phyloP scores from a whole-genome alignment of 2,888 invertebrate species.

The Parapristionchus giblindavisi region DNA sequence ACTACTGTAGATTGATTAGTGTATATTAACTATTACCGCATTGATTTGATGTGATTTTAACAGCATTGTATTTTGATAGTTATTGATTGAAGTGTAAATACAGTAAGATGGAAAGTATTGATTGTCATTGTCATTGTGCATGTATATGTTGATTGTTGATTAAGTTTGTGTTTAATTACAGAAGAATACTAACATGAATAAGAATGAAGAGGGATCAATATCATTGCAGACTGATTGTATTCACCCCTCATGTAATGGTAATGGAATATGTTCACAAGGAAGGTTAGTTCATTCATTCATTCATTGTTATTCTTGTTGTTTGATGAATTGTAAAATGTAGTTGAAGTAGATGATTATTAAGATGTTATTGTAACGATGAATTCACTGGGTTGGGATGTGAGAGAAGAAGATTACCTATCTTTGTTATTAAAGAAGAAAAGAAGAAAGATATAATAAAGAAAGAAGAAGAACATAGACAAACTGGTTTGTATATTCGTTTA shows the following conservation, averaged over 20 bases:
- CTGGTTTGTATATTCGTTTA: no score
- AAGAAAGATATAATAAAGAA: slow-evolving; percentile 74
- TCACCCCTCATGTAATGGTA: slow-evolving; percentile 89
- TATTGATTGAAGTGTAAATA: background rate
- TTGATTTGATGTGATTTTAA: no score
- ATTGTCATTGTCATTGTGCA: slow-evolving; percentile 10
- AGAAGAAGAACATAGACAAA: slow-evolving; percentile 82
- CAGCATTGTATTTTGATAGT: no score
- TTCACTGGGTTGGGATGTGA: background rate
- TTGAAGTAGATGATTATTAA: background rate
- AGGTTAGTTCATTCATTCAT: background rate
- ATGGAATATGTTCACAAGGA: slow-evolving; percentile 93
- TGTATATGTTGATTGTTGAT: background rate
- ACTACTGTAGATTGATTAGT: no score
- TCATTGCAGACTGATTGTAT: slow-evolving; percentile 46
- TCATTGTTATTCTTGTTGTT: background rate
- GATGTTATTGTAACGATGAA: background rate
- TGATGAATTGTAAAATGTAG: background rate
- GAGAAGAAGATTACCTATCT: background rate
- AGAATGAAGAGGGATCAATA: background rate
- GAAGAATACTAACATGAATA: no score
- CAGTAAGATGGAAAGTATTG: background rate
- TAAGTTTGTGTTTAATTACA: background rate
- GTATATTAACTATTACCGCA: no score
- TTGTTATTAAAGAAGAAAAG: slow-evolving; percentile 23